These are phyloP conservation scores for Tringa solitaria DNA, from an alignment of 2,113 vertebrate genomes.

Conservation along the genomic window DNA sequence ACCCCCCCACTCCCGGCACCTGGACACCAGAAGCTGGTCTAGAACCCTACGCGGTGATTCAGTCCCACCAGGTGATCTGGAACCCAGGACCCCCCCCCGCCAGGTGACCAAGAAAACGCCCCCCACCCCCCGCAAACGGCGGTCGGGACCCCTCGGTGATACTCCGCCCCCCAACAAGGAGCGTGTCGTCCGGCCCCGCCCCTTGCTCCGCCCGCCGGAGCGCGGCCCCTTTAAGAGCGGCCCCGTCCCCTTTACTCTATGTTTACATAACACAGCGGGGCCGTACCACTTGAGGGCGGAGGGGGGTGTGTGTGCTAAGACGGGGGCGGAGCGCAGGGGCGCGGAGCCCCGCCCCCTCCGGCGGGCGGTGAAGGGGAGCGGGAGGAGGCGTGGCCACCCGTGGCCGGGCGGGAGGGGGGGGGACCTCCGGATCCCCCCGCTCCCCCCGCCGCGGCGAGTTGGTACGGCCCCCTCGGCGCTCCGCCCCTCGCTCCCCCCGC, in stretches of 20 bases:
- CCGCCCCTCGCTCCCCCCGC: neutral
- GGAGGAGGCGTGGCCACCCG: neutral
- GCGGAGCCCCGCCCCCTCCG: neutral
- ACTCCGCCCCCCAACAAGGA: too few species aligned
- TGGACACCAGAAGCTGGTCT: neutral
- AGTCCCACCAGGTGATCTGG: neutral
- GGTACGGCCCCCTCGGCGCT: neutral
- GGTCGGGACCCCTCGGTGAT: too few species aligned
- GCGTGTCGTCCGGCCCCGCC: neutral
- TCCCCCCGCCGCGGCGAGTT: neutral
- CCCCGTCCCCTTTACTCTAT: constrained; percentile 74
- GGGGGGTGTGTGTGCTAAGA: neutral
- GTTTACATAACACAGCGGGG: constrained; percentile 80
- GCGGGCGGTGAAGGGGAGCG: neutral
- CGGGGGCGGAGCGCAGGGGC: too few species aligned
- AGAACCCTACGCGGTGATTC: accelerated
- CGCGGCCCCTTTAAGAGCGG: constrained; percentile 73
- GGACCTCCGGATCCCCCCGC: too few species aligned
- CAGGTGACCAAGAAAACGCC: neutral
- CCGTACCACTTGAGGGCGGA: neutral
- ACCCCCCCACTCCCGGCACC: accelerated
- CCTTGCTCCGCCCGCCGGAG: neutral
- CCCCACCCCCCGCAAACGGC: too few species aligned
- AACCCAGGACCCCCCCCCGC: accelerated
- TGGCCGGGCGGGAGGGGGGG: too few species aligned